Evolutionary conservation across 1,140 invertebrate species (phyloP).

Genomic region (Pogonognathellus flavescens): DNA sequence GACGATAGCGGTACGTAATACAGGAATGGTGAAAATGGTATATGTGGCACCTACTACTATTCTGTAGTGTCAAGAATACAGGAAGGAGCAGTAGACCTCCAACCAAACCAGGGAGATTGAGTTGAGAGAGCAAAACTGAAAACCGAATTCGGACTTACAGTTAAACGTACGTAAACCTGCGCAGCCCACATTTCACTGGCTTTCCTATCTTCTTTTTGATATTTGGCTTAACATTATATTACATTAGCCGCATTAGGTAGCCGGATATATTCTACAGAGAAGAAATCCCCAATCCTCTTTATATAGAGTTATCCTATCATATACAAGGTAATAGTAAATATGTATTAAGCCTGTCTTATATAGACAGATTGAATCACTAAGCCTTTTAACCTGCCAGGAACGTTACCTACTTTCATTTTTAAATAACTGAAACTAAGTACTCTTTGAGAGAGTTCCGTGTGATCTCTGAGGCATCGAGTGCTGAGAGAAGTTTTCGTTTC

Average conservation of each 20-base stretch:
- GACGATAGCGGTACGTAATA: background rate
- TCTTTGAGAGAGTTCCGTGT: background rate
- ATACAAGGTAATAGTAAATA: no score
- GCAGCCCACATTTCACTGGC: constrained; percentile 46
- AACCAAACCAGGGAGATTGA: constrained; percentile 40
- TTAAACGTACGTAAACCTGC: constrained; percentile 44
- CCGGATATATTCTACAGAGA: background rate
- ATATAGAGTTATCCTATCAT: background rate
- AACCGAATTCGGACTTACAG: constrained; percentile 43
- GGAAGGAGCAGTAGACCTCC: constrained; percentile 14
- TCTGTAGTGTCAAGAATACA: constrained; percentile 25
- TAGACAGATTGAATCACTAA: background rate
- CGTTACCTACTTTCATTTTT: background rate
- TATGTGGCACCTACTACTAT: background rate
- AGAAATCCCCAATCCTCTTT: background rate
- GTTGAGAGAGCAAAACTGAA: constrained; percentile 46
- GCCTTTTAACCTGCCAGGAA: background rate
- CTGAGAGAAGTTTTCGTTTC: constrained; percentile 48
- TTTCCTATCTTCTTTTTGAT: constrained; percentile 37
- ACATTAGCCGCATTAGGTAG: constrained; percentile 29
- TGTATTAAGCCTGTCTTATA: no score
- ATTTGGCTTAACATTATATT: constrained; percentile 40
- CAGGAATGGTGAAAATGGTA: background rate
- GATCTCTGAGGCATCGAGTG: constrained; percentile 23
- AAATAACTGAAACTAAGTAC: constrained; percentile 32